Base-by-base conservation (phyloP, 2,797 vertebrate genomes). In the Petrocephalus schoutedeni region DNA sequence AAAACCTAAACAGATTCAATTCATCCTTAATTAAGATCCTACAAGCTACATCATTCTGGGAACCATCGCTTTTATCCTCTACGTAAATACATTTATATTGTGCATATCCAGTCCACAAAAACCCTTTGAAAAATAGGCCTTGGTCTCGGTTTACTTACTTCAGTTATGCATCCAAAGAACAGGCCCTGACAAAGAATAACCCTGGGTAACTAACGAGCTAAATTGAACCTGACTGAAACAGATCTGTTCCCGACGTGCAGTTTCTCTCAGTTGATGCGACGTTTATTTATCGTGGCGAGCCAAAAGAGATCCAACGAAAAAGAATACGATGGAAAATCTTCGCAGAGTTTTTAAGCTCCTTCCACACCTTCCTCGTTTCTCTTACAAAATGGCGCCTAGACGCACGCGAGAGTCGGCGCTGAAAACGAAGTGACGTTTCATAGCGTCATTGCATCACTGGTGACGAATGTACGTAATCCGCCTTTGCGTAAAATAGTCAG, bases 101-200 rank as follows among this genome's bases (percentile, higher is more conserved):
- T 36, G 32, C 64, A 12, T 36, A 28, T 36, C 12, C 12, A 51
- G 49, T 32, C 21, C 45, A 84, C 49, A 84, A 84, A 84, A 10
- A 84, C 53, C 82, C 14, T 71, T 71, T 28, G 59, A 45, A 49
- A 86, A 51, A 7, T 32, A 77, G 64, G 86, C 86, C 86, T 71
- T 71, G 28, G 1, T 87, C 86, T 45, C 36, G 86, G 77, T 77
- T 71, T 21, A 54, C 86, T 87, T 87, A 87, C 86, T 54, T 87
- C 64, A 77, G 19, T 56, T 77, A 51, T 74, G 59, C 59, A 87
- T 87, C 36, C 86, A 74, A 71, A 71, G 28, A 71, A 3, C 12
- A 71, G 64, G 64, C 64, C 64, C 64, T 6, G 64, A 71, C 64
- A 71, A 71, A 71, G 64, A 67, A 67, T 10, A 32, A 67, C 28